These are phyloP conservation scores for Ardeotis arabs DNA, from an alignment of 2,113 vertebrate genomes.

Conservation along the genomic window DNA sequence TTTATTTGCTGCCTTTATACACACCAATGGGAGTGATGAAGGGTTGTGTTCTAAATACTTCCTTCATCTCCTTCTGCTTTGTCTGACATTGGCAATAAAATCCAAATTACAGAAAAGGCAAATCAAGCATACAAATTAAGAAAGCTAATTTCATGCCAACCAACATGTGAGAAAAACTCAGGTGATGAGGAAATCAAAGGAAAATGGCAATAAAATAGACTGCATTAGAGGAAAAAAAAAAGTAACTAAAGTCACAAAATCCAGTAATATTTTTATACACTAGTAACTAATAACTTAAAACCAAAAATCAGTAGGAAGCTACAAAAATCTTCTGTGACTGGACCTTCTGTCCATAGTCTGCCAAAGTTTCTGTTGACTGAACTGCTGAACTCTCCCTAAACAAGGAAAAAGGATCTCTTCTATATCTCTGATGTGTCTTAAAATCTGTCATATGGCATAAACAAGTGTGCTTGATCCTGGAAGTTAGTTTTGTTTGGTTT, in stretches of 20 bases:
- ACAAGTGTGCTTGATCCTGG: background rate
- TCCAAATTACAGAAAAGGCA: slow-evolving; percentile 8
- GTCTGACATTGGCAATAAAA: slow-evolving; percentile 13
- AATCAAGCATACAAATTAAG: slow-evolving; percentile 18
- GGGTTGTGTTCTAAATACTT: background rate
- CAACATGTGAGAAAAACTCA: background rate
- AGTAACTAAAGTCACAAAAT: background rate
- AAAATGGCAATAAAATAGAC: background rate
- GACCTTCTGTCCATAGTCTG: background rate
- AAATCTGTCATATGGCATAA: background rate
- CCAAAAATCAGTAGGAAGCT: background rate
- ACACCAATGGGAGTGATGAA: background rate
- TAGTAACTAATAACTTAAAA: background rate
- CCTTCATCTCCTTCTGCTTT: background rate
- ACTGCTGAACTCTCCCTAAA: background rate
- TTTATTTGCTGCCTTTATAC: background rate
- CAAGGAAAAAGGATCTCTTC: background rate
- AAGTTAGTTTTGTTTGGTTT: background rate
- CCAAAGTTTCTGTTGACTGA: background rate
- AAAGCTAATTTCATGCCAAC: slow-evolving; percentile 20
- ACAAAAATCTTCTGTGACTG: background rate
- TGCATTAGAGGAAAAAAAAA: background rate
- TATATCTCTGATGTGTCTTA: background rate
- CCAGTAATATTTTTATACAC: background rate
- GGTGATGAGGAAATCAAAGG: slow-evolving; percentile 3